Conservation (phyloP, 2,888 invertebrate species). For the Schizaphis graminum region DNA sequence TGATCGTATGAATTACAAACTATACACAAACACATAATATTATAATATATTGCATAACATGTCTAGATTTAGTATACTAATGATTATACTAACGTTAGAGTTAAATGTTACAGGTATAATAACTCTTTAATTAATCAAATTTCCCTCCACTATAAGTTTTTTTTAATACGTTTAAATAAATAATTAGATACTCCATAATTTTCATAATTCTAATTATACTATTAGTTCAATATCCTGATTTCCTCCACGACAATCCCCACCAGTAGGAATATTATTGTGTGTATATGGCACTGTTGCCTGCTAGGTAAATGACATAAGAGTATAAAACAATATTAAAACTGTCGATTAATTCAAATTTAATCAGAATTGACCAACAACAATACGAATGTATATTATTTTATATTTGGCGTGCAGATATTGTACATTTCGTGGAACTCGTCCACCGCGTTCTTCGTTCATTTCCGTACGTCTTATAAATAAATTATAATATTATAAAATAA, state of each 20-base stretch:
- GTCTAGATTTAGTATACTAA: background rate
- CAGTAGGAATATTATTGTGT: background rate
- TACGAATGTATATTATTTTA: background rate
- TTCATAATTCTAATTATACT: background rate
- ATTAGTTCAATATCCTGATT: background rate
- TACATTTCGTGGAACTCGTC: conserved; percentile 1
- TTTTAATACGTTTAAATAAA: background rate
- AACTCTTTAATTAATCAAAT: background rate
- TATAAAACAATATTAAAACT: background rate
- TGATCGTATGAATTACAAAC: background rate
- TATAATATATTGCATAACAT: background rate
- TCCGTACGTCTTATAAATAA: background rate
- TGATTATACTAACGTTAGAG: background rate
- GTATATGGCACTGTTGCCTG: background rate
- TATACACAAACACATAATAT: background rate
- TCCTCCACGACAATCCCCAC: background rate
- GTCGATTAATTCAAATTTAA: conserved; percentile 34
- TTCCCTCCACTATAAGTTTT: background rate
- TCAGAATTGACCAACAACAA: background rate
- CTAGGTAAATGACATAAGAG: background rate
- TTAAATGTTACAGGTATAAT: background rate
- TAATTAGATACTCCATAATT: background rate
- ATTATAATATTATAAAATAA: background rate
- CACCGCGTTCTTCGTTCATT: background rate
- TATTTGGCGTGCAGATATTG: background rate